These are phyloP conservation scores for Alligator sinensis DNA, from an alignment of 2,113 vertebrate species.

Conservation along the genomic window DNA sequence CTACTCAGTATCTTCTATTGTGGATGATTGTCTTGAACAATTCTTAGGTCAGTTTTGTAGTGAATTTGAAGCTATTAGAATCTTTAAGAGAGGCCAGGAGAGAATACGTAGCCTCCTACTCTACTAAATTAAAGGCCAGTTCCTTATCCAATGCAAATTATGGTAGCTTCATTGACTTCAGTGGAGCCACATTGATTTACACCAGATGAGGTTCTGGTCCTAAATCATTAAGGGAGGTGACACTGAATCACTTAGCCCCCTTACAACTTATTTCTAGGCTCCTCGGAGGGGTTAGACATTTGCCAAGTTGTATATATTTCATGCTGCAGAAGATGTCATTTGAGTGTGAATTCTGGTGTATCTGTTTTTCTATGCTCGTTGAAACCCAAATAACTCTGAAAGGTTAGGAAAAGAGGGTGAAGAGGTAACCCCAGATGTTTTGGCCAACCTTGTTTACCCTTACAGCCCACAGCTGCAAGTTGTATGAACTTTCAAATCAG, in stretches of 20 bases:
- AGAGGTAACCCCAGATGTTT: background rate
- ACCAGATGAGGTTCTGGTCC: background rate
- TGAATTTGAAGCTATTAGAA: background rate
- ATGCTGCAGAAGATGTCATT: background rate
- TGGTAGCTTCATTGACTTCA: background rate
- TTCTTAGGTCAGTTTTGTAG: background rate
- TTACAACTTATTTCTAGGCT: background rate
- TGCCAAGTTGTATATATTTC: background rate
- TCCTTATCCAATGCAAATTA: background rate
- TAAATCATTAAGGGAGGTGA: background rate
- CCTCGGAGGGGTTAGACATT: background rate
- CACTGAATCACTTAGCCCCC: background rate
- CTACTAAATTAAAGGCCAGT: background rate
- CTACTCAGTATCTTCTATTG: background rate
- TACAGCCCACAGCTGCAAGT: slow-evolving; percentile 14
- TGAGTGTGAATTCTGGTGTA: background rate
- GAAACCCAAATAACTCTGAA: background rate
- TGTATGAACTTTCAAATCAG: background rate
- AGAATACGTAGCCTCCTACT: background rate
- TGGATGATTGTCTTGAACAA: background rate
- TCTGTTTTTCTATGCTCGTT: background rate
- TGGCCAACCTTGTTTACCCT: background rate
- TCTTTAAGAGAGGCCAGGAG: background rate
- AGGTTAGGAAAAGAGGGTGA: background rate
- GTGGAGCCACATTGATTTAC: background rate